Conservation (phyloP, 2,113 vertebrate genomes). For the Lethenteron camtschaticum region DNA sequence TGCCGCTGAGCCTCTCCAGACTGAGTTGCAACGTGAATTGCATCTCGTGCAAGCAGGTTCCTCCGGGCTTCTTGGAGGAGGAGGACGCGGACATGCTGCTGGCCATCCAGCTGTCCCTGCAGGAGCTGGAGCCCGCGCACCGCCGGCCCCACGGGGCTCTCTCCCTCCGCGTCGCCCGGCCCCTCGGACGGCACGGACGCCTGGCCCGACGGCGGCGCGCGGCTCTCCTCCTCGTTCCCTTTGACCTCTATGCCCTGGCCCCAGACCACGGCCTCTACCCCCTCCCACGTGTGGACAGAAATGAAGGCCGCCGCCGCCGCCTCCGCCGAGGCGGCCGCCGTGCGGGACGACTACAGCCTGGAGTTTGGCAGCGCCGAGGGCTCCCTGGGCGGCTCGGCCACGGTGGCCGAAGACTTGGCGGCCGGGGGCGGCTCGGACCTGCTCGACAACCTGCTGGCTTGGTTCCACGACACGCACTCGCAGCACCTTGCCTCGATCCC, state of each 20-base stretch:
- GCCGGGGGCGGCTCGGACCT: slow-evolving; percentile 41
- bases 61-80: slow-evolving; percentile 72
- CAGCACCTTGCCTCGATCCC: slow-evolving; percentile 72
- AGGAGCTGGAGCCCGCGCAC: slow-evolving; percentile 38
- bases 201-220: not conserved
- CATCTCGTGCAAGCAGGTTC: slow-evolving; percentile 24
- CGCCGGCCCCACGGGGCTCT: not conserved
- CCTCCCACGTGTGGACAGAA: not conserved
- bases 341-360: not conserved
- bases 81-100: slow-evolving; percentile 90
- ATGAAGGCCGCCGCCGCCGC: not conserved
- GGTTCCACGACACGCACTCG: slow-evolving; percentile 97
- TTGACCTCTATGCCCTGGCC: not conserved
- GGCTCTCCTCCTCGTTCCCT: slow-evolving; percentile 1
- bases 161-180: not conserved
- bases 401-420: not conserved
- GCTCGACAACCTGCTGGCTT: slow-evolving; percentile 94
- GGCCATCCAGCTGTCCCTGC: slow-evolving; percentile 87
- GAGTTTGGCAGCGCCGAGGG: not conserved
- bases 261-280: not conserved
- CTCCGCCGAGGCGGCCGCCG: not conserved
- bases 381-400: not conserved
- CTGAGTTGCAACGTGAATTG: too few relatives aligned
- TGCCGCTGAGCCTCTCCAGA: too few relatives aligned
- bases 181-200: not conserved